A percentile compares a stretch with the other conserved stretches of the same genome.
Conservation (phyloP, 2,113 vertebrate genomes). For the Chaetodon trifascialis region DNA sequence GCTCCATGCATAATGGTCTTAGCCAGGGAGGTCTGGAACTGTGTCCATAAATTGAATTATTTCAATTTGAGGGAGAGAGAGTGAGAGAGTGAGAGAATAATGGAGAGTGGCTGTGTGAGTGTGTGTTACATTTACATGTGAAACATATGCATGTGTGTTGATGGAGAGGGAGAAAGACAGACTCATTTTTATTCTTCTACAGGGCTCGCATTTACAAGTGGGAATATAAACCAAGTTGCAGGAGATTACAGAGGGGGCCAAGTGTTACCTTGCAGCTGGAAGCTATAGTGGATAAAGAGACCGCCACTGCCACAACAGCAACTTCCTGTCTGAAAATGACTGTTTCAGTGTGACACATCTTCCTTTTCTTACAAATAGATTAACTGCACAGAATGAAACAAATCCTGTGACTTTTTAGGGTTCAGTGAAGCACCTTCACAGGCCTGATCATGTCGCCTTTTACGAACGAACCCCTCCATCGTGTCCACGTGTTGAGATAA, state of each 20-base stretch:
- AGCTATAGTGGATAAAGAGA: conserved; percentile 37
- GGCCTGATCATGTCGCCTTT: not conserved
- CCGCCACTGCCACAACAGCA: not conserved
- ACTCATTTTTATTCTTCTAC: conserved; percentile 88
- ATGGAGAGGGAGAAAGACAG: conserved; percentile 61
- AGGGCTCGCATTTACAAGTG: conserved; percentile 88
- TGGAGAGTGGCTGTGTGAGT: conserved; percentile 64
- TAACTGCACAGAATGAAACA: conserved; percentile 9
- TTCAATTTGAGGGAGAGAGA: conserved; percentile 80
- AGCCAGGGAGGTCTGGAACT: conserved; percentile 81
- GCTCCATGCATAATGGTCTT: conserved; percentile 83
- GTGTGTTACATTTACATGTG: conserved; percentile 76
- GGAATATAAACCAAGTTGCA: conserved; percentile 88
- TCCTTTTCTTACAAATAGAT: conserved; percentile 30
- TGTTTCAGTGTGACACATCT: conserved; percentile 16
- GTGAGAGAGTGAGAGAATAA: conserved; percentile 75
- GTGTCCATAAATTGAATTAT: conserved; percentile 85
- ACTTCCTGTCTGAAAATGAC: conserved; percentile 38
- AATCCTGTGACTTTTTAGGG: not conserved
- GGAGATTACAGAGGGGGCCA: conserved; percentile 86
- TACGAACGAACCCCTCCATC: not conserved
- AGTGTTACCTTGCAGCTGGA: conserved; percentile 79
- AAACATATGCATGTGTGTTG: conserved; percentile 71
- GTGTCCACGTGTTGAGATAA: not conserved
- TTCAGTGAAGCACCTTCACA: not conserved